Evolutionary conservation across 2,888 invertebrate species (phyloP).

Genomic region (Chalcis sispes): DNA sequence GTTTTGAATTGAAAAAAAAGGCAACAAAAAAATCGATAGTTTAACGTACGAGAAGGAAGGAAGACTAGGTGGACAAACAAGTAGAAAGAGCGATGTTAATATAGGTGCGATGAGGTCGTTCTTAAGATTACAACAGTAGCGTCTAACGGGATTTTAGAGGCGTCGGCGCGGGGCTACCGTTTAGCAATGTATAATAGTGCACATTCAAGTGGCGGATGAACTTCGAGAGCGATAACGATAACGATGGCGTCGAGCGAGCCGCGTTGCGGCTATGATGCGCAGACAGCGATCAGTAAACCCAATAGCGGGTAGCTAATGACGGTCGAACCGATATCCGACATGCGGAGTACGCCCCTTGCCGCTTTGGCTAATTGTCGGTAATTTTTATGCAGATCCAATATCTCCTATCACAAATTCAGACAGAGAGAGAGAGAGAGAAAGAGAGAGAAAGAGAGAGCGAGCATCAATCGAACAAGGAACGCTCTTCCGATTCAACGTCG

Average conservation of each 20-base stretch:
- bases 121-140: neutral
- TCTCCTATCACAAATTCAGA: slow-evolving; percentile 6
- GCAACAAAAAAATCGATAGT: neutral
- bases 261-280: no score
- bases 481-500: no score
- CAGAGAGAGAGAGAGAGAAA: neutral
- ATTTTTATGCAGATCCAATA: slow-evolving; percentile 64
- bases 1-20: no score
- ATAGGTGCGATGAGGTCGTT: neutral
- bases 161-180: slow-evolving; percentile 55
- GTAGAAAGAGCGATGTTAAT: neutral
- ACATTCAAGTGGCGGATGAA: neutral
- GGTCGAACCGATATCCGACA: slow-evolving; percentile 18
- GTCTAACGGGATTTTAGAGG: slow-evolving; percentile 12
- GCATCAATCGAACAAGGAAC: slow-evolving; percentile 29
- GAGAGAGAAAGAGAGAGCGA: neutral
- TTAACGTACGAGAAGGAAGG: neutral
- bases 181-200: slow-evolving; percentile 42
- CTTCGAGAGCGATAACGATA: slow-evolving; percentile 21
- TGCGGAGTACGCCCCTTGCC: slow-evolving; percentile 29
- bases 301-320: slow-evolving; percentile 61
- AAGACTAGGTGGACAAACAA: neutral
- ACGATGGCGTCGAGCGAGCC: slow-evolving; percentile 7
- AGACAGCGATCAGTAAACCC: slow-evolving; percentile 58
- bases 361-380: slow-evolving; percentile 55